Evolutionary conservation across 2,888 invertebrate species (phyloP).

Genomic region (Cloeon dipterum): DNA sequence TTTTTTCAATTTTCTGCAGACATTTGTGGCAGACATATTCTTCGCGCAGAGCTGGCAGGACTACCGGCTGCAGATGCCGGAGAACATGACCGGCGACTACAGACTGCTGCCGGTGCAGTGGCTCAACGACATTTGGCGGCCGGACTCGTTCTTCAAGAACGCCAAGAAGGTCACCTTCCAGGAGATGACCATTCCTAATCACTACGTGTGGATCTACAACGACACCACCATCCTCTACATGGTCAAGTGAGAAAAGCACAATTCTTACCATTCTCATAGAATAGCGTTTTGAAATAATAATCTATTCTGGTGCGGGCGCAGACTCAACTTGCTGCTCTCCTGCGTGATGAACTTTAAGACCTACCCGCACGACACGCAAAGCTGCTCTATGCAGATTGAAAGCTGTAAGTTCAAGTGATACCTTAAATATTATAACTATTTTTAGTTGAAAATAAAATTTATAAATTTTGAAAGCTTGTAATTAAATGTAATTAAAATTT

Average conservation of each 20-base stretch:
- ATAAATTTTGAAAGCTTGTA: too few relatives aligned
- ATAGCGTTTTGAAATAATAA: neutral
- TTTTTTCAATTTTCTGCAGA: too few relatives aligned
- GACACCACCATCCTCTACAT: conserved; percentile 15
- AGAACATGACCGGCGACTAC: conserved; percentile 12
- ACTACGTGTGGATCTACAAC: conserved; percentile 14
- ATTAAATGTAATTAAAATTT: too few relatives aligned
- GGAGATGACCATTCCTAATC: conserved; percentile 16
- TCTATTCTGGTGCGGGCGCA: conserved; percentile 9
- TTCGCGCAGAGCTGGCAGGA: conserved; percentile 14
- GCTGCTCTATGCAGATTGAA: conserved; percentile 17
- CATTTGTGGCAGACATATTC: conserved; percentile 12
- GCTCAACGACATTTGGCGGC: conserved; percentile 14
- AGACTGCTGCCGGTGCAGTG: conserved; percentile 16
- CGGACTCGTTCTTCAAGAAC: conserved; percentile 16
- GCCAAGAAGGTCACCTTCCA: conserved; percentile 15
- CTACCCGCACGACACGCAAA: conserved; percentile 19
- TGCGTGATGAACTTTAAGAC: conserved; percentile 19
- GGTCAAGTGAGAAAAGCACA: conserved; percentile 15
- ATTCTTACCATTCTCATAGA: neutral
- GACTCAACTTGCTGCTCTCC: conserved; percentile 17
- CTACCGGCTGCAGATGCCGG: conserved; percentile 12
- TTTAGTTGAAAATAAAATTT: too few relatives aligned
- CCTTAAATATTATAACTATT: too few relatives aligned
- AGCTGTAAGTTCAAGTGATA: conserved; percentile 16